Evolutionary conservation across 1,140 invertebrate genomes (phyloP).

Genomic region (Panagrolaimus sp.): DNA sequence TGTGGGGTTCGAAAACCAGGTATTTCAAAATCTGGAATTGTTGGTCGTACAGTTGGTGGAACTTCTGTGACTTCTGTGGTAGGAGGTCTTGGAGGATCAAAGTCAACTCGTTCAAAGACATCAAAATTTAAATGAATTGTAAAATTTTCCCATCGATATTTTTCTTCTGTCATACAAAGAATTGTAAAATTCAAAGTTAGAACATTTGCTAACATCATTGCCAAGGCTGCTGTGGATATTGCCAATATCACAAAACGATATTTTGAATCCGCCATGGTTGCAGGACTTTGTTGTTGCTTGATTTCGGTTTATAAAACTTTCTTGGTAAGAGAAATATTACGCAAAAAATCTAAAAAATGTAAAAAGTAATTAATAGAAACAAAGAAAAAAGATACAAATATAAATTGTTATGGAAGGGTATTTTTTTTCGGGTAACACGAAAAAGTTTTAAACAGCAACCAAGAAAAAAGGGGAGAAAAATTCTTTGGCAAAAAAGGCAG

Average conservation of each 20-base stretch:
- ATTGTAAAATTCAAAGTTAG: constrained; percentile 40
- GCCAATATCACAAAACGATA: constrained; percentile 41
- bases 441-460: no score
- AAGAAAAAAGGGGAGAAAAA: no score
- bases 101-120: constrained; percentile 40
- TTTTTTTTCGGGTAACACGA: no score
- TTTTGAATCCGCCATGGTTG: not conserved
- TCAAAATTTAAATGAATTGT: constrained; percentile 46
- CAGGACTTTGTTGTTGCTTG: no score
- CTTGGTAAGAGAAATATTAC: no score
- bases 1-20: constrained; percentile 33
- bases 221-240: constrained; percentile 36
- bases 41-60: not conserved
- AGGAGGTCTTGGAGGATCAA: constrained; percentile 30
- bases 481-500: no score
- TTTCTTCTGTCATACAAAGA: constrained; percentile 42
- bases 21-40: constrained; percentile 32
- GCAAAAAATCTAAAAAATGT: no score
- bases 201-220: constrained; percentile 45
- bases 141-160: constrained; percentile 40
- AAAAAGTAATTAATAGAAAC: no score
- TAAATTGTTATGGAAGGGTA: no score
- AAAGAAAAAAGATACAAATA: no score
- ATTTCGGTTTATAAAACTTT: no score
- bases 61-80: constrained; percentile 4